Evolutionary conservation across 2,797 vertebrate species (phyloP), one percentile per base, ranked within the genome.

Genomic region (Loriculus beryllinus): DNA sequence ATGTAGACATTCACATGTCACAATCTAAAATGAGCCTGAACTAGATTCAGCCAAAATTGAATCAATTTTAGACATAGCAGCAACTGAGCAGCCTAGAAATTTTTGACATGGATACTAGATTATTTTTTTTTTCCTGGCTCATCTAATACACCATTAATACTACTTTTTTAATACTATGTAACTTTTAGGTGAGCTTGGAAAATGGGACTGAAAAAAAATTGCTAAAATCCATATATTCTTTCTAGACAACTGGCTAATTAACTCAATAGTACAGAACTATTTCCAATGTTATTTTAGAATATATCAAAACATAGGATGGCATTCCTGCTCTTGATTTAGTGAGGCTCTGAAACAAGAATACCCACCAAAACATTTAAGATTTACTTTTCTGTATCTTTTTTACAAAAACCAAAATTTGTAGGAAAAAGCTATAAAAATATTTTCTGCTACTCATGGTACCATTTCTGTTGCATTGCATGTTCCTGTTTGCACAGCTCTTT

Each of bases 351-450:
- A 68, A 42, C 9, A 81, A 56, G 14, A 82, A 72, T 48, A 77
- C 13, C 5, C 1, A 0, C 3, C 3, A 52, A 64, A 33, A 0
- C 14, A 11, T 5, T 35, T 18, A 54, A 45, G 8, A 26, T 40
- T 88, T 82, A n/a, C 33, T 7, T 64, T 81, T 54, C 33, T 67
- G 14, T 33, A 29, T 59, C 15, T 8, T 29, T 18, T 10, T 85
- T 12, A 43, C 40, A 68, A 19, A 67, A 81, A 74, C 16, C 15
- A 81, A 88, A 74, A 83, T 22, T 8, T 47, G 2, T 51, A 86
- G 40, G 39, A 65, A 86, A 79, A 84, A 88, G 12, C 33, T 75
- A 8, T 25, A 14, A 72, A 52, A 90, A 39, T 57, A 20, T 43
- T 95, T 95, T 86, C 45, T 92, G 49, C 40, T 72, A 22, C 31